These are phyloP conservation scores for Zosterops pallidus DNA, from an alignment of 2,113 vertebrate species.

Conservation along the genomic window DNA sequence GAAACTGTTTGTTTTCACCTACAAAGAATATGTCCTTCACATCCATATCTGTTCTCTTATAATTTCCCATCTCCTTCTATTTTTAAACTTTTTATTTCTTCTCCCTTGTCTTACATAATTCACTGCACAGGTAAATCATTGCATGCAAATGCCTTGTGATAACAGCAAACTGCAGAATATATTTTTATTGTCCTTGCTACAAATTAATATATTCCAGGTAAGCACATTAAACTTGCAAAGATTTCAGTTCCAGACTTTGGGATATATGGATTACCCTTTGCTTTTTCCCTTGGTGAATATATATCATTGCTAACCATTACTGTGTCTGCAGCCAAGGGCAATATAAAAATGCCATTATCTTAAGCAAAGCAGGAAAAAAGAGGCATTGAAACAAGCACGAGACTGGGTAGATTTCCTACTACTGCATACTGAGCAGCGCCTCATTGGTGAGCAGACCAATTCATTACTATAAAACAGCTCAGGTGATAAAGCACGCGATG, in stretches of 20 bases:
- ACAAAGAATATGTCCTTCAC: not conserved
- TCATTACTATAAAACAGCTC: not conserved
- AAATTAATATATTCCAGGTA: constrained; percentile 57
- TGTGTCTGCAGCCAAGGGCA: constrained; percentile 31
- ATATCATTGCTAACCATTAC: constrained; percentile 41
- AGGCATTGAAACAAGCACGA: not conserved
- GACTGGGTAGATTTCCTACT: not conserved
- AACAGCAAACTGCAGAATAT: constrained; percentile 34
- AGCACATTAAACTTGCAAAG: constrained; percentile 41
- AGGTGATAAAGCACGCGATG: not conserved
- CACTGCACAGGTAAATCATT: constrained; percentile 24
- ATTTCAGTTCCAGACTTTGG: constrained; percentile 21
- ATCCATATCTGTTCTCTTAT: not conserved
- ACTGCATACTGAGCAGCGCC: not conserved
- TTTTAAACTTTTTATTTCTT: constrained; percentile 39
- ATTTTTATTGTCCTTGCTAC: constrained; percentile 42
- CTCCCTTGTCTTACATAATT: constrained; percentile 8
- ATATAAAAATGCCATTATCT: constrained; percentile 58
- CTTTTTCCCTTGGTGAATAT: constrained; percentile 17
- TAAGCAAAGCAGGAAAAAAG: constrained; percentile 31
- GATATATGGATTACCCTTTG: constrained; percentile 54
- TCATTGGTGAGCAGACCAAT: not conserved
- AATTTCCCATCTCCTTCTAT: not conserved
- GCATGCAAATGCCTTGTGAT: constrained; percentile 20
- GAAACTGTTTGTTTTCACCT: not conserved